phyloP scores from a whole-genome alignment of 2,113 vertebrate species.

The Poeciliopsis turrubarensis region DNA sequence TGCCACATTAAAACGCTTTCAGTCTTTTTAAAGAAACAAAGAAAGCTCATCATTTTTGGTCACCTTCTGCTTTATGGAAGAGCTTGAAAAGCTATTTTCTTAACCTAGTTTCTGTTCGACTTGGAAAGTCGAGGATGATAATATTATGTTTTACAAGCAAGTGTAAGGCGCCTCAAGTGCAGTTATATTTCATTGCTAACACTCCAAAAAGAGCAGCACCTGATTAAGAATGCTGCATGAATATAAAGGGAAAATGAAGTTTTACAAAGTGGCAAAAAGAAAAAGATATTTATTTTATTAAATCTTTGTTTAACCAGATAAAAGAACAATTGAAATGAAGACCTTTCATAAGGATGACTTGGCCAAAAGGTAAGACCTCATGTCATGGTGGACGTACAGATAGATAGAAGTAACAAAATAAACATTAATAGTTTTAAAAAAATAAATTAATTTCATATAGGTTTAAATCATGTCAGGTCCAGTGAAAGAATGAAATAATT shows the following conservation, averaged over 20 bases:
- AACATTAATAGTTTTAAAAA: no score
- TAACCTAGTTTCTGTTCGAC: constrained; percentile 35
- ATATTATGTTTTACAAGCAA: constrained; percentile 48
- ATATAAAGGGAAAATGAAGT: constrained; percentile 4
- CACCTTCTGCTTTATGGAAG: constrained; percentile 51
- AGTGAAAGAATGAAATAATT: no score
- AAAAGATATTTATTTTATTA: no score
- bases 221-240: constrained; percentile 31
- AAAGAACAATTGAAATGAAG: neutral
- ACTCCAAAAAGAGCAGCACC: constrained; percentile 43
- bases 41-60: constrained; percentile 60
- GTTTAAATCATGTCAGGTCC: no score
- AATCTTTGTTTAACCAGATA: neutral
- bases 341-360: no score
- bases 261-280: neutral
- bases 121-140: constrained; percentile 36
- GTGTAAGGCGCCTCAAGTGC: constrained; percentile 23
- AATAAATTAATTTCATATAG: no score
- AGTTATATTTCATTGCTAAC: constrained; percentile 61
- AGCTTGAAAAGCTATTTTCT: constrained; percentile 27
- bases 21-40: constrained; percentile 19
- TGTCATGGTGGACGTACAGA: no score
- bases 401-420: no score
- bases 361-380: no score
- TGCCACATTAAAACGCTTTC: neutral